Conservation (phyloP, 2,113 vertebrate genomes). For the Plestiodon gilberti region DNA sequence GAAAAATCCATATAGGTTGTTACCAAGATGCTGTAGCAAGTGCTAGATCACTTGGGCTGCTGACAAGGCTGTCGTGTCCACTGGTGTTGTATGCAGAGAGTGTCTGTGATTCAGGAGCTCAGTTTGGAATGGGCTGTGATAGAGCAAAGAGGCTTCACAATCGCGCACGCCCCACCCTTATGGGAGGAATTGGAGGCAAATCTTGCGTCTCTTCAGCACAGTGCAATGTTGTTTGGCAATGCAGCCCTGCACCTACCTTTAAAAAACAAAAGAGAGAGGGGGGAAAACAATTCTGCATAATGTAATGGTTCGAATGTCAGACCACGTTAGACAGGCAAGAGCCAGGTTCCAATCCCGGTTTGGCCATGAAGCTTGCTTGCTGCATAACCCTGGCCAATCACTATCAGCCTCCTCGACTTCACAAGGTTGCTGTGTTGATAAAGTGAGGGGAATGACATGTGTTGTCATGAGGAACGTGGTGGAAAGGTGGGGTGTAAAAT, state of each 20-base stretch:
- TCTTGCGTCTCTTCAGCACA: not conserved
- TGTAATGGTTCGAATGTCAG: too few relatives aligned
- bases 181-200: not conserved
- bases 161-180: rapidly evolving
- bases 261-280: not conserved
- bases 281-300: not conserved
- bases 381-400: too few relatives aligned
- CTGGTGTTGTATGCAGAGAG: not conserved
- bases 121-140: not conserved
- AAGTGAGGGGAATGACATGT: too few relatives aligned
- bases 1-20: not conserved
- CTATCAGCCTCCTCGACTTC: too few relatives aligned
- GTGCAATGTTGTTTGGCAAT: not conserved
- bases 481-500: too few relatives aligned
- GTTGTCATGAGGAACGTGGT: too few relatives aligned
- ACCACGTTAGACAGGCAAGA: not conserved
- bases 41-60: too few relatives aligned
- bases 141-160: not conserved
- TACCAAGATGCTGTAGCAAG: rapidly evolving
- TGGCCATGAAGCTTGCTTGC: not conserved
- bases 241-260: not conserved
- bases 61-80: not conserved
- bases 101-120: not conserved
- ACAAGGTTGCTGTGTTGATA: too few relatives aligned
- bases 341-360: not conserved